Conservation (phyloP, 2,113 vertebrate genomes). For the Xiphorhynchus elegans region DNA sequence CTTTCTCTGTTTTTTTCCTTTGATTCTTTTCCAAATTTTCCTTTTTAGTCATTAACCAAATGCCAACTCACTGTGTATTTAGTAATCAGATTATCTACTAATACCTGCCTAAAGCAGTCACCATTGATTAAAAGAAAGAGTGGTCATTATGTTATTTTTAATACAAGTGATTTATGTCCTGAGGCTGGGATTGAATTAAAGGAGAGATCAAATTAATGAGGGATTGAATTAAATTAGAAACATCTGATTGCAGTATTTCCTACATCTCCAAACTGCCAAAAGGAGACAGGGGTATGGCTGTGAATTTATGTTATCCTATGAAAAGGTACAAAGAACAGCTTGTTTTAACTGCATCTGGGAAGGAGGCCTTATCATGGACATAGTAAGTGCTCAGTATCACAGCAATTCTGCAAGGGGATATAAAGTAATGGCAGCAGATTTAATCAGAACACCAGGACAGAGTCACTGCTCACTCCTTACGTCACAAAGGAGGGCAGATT, state of each 20-base stretch:
- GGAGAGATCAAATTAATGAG: conserved; percentile 23
- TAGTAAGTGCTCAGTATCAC: not conserved
- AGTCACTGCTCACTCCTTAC: not conserved
- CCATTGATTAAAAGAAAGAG: conserved; percentile 53
- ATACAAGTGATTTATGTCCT: conserved; percentile 17
- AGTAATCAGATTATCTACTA: conserved; percentile 56
- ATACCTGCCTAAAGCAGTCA: conserved; percentile 58
- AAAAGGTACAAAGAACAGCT: not conserved
- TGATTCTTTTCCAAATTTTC: conserved; percentile 5
- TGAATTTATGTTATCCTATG: not conserved
- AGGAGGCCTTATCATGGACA: not conserved
- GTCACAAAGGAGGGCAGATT: not conserved
- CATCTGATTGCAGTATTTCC: not conserved
- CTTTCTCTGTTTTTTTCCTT: not conserved
- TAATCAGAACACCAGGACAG: not conserved
- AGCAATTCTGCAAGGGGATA: not conserved
- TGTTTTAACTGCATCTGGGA: not conserved
- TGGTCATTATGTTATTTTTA: conserved; percentile 28
- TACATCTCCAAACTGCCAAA: not conserved
- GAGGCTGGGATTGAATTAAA: conserved; percentile 31
- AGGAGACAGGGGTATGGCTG: not conserved
- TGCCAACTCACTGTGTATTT: conserved; percentile 4
- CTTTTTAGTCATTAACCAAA: conserved; percentile 14
- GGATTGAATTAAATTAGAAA: conserved; percentile 43
- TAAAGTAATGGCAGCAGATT: not conserved